Evolutionary conservation across 1,140 invertebrate species (phyloP).

Genomic region (Apis dorsata): DNA sequence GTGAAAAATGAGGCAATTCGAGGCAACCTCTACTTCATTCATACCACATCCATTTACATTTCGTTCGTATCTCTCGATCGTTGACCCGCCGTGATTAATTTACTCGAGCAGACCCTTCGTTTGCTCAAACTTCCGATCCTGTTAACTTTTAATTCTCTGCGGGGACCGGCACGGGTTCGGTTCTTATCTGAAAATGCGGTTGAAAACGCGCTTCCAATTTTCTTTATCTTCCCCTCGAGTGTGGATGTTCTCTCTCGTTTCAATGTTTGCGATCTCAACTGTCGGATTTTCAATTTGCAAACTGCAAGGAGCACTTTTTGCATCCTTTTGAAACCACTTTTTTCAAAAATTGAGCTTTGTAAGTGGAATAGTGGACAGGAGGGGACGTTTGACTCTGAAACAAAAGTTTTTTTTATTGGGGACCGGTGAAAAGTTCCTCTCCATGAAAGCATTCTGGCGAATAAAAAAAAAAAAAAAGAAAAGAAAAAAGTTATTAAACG

Average conservation of each 20-base stretch:
- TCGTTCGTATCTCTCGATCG: background rate
- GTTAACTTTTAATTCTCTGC: conserved; percentile 19
- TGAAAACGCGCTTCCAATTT: background rate
- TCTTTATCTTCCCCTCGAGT: conserved; percentile 7
- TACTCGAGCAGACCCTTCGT: background rate
- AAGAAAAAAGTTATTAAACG: no score
- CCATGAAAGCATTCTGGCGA: background rate
- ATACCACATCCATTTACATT: background rate
- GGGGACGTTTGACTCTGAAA: no score
- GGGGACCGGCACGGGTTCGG: background rate
- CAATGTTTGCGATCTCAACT: background rate
- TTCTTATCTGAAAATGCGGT: background rate
- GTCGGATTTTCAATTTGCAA: conserved; percentile 21
- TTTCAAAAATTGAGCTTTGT: conserved; percentile 7
- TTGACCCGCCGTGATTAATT: conserved; percentile 9
- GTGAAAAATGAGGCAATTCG: conserved; percentile 18
- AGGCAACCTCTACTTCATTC: background rate
- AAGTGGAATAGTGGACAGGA: background rate
- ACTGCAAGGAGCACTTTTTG: background rate
- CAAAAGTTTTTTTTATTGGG: no score
- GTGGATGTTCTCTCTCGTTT: background rate
- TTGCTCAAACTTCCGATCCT: background rate
- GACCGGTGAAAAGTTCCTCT: background rate
- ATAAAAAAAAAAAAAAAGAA: no score
- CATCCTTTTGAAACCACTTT: background rate